phyloP scores from a whole-genome alignment of 2,888 invertebrate species.

The Leptopilina drosophilae region DNA sequence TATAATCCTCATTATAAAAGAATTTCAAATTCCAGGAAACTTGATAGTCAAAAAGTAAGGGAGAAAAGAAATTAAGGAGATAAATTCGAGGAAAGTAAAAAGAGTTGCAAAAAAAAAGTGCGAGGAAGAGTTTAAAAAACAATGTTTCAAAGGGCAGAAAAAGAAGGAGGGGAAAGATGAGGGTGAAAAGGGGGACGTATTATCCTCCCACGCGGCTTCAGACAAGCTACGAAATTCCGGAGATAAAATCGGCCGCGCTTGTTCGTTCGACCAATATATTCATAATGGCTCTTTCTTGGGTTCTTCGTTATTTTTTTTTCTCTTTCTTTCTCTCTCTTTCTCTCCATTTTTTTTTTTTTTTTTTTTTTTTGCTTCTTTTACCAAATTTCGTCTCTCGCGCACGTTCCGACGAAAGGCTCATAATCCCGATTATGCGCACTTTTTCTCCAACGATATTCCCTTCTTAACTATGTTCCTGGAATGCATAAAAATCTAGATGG shows the following conservation, averaged over 20 bases:
- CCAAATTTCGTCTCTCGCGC: slow-evolving; percentile 53
- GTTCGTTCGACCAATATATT: slow-evolving; percentile 68
- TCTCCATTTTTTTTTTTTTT: too few relatives aligned
- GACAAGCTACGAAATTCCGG: slow-evolving; percentile 68
- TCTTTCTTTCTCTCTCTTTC: slow-evolving; percentile 22
- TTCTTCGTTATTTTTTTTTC: neutral
- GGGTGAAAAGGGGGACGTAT: slow-evolving; percentile 59
- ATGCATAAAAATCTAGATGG: slow-evolving; percentile 10
- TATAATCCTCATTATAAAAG: neutral
- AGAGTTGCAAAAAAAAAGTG: neutral
- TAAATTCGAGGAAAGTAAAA: slow-evolving; percentile 5
- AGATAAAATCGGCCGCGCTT: slow-evolving; percentile 71
- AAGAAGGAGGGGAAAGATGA: slow-evolving; percentile 46
- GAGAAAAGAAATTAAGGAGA: slow-evolving; percentile 5
- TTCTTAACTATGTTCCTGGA: slow-evolving; percentile 1
- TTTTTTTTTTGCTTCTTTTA: slow-evolving; percentile 53
- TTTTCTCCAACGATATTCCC: slow-evolving; percentile 21
- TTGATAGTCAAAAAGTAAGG: neutral
- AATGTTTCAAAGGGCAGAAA: slow-evolving; percentile 31
- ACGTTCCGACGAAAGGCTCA: slow-evolving; percentile 51
- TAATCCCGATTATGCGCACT: slow-evolving; percentile 31
- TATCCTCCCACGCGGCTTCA: slow-evolving; percentile 71
- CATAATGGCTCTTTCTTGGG: slow-evolving; percentile 67
- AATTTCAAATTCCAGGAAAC: neutral
- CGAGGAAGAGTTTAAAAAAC: slow-evolving; percentile 23